phyloP scores from a whole-genome alignment of 2,797 vertebrate genomes.

The Gambusia yucatana region DNA sequence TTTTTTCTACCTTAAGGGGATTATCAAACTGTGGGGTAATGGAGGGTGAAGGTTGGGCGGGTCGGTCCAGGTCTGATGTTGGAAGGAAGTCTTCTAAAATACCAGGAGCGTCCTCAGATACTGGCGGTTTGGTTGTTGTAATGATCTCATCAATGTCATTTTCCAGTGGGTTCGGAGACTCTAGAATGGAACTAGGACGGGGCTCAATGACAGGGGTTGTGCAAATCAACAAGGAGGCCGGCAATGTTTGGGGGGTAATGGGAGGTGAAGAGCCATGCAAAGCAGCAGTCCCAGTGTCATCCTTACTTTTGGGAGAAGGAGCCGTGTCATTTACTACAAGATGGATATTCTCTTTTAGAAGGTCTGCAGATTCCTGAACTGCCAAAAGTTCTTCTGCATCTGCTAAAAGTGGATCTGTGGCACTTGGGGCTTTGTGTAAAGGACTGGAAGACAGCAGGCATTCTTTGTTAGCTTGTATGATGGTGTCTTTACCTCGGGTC shows the following conservation, averaged over 20 bases:
- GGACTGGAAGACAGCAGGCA: conserved; percentile 67
- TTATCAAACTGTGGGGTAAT: conserved; percentile 30
- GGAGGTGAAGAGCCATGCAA: conserved; percentile 30
- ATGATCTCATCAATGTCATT: conserved; percentile 34
- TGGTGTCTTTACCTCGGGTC: conserved; percentile 29
- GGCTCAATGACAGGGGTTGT: conserved; percentile 60
- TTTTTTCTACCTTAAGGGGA: conserved; percentile 48
- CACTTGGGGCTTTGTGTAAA: conserved; percentile 41
- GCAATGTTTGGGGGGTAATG: conserved; percentile 23
- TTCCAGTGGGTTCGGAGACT: conserved; percentile 41
- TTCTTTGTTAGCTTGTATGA: conserved; percentile 50
- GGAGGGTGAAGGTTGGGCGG: conserved; percentile 30
- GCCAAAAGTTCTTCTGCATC: conserved; percentile 47
- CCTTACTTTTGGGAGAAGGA: conserved; percentile 27
- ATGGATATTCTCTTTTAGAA: background rate
- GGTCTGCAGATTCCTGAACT: conserved; percentile 25
- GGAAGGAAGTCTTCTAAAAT: conserved; percentile 34
- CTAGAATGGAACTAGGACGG: conserved; percentile 43
- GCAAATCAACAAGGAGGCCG: conserved; percentile 48
- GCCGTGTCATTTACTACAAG: conserved; percentile 27
- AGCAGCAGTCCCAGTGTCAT: conserved; percentile 10
- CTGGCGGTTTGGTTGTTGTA: conserved; percentile 17
- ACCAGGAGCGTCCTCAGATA: conserved; percentile 14
- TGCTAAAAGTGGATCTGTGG: conserved; percentile 65
- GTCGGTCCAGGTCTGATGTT: conserved; percentile 24